phyloP scores from a whole-genome alignment of 1,140 invertebrate species.

The Drosophila jambulina region DNA sequence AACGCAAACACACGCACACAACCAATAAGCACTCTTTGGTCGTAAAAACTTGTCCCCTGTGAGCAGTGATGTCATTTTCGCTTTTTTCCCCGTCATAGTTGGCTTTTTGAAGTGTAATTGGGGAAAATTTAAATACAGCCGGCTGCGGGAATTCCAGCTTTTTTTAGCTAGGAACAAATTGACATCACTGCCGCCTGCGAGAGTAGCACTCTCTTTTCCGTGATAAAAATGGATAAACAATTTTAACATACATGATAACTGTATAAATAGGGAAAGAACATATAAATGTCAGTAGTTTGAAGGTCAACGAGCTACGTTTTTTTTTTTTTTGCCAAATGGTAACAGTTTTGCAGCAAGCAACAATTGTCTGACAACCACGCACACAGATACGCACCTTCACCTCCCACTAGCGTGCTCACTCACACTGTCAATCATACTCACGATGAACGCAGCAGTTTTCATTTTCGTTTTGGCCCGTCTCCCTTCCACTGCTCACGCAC shows the following conservation, averaged over 20 bases:
- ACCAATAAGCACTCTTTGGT: constrained; percentile 1
- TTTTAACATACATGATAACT: neutral
- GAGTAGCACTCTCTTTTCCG: neutral
- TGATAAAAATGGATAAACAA: constrained; percentile 50
- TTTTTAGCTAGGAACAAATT: too few species aligned
- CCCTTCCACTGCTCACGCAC: constrained; percentile 23
- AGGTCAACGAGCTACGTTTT: too few species aligned
- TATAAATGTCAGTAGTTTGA: too few species aligned
- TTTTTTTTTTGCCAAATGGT: constrained; percentile 1
- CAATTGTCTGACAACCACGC: constrained; percentile 21
- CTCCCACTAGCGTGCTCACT: neutral
- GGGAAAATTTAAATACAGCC: too few species aligned
- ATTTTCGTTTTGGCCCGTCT: constrained; percentile 51
- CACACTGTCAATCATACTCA: constrained; percentile 38
- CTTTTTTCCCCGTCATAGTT: too few species aligned
- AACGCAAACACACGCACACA: neutral
- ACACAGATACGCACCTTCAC: neutral
- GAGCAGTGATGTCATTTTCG: neutral
- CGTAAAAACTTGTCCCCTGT: constrained; percentile 25
- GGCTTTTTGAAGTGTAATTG: too few species aligned
- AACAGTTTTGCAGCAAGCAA: constrained; percentile 47
- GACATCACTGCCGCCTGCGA: neutral
- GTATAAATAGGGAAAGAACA: too few species aligned
- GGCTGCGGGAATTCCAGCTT: too few species aligned
- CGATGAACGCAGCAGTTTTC: constrained; percentile 73